phyloP scores from a whole-genome alignment of 2,113 vertebrate genomes.

The Oxyruncus cristatus region DNA sequence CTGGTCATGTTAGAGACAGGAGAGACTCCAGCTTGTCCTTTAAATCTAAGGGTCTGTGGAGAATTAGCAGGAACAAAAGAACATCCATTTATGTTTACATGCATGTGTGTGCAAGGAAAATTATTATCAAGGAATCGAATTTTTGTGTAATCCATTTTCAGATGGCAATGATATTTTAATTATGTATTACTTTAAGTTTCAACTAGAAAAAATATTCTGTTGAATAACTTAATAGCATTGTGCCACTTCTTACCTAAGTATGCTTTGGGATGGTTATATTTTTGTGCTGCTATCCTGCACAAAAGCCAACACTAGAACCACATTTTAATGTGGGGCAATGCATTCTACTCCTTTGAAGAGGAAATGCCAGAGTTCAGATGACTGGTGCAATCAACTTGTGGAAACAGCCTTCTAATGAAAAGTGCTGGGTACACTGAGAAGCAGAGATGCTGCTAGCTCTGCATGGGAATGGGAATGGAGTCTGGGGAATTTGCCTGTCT shows the following conservation, averaged over 20 bases:
- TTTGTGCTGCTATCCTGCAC: neutral
- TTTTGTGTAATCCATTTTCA: neutral
- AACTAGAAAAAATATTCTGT: neutral
- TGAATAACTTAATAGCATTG: neutral
- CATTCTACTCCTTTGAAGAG: neutral
- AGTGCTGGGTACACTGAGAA: neutral
- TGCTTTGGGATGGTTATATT: neutral
- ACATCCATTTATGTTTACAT: neutral
- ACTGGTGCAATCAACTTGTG: neutral
- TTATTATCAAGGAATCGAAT: neutral
- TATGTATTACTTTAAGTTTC: neutral
- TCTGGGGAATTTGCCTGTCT: neutral
- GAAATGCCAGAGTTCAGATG: neutral
- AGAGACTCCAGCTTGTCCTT: neutral
- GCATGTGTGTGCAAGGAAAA: neutral
- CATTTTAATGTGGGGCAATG: neutral
- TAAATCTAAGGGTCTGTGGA: neutral
- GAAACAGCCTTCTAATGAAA: neutral
- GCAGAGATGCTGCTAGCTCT: neutral
- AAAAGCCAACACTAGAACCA: neutral
- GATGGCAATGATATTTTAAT: neutral
- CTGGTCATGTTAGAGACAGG: neutral
- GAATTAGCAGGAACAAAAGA: neutral
- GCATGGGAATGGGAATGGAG: neutral
- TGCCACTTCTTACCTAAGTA: neutral